A percentile compares a stretch with the other conserved stretches of the same genome.
These are phyloP conservation scores for Chaetorhynchus papuensis DNA, from an alignment of 2,113 vertebrate genomes.

Conservation along the genomic window DNA sequence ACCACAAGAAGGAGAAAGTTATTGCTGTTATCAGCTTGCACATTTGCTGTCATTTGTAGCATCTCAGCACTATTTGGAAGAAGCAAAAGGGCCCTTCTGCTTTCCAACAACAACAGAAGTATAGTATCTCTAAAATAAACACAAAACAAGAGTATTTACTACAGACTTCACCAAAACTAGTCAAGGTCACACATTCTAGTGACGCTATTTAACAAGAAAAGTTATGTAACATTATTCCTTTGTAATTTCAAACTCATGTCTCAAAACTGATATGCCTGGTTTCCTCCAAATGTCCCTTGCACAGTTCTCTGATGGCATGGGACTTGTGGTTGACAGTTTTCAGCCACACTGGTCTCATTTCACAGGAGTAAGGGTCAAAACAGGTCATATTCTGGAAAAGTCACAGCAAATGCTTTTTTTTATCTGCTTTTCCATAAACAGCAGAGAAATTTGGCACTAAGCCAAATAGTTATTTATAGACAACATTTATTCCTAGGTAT, in stretches of 20 bases:
- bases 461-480: conserved; percentile 50
- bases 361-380: not conserved
- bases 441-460: not conserved
- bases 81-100: not conserved
- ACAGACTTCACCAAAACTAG: not conserved
- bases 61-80: not conserved
- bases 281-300: not conserved
- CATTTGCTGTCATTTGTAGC: not conserved
- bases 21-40: not conserved
- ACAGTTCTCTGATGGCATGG: not conserved
- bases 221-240: not conserved
- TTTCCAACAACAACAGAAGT: not conserved
- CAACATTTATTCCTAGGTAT: conserved; percentile 46
- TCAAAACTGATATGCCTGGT: not conserved
- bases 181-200: not conserved
- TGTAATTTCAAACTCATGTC: not conserved
- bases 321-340: not conserved
- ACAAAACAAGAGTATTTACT: not conserved
- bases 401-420: not conserved
- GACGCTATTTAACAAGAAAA: not conserved
- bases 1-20: not conserved
- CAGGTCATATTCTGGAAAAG: conserved; percentile 18
- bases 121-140: not conserved
- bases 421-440: conserved; percentile 46
- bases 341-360: not conserved